These are phyloP conservation scores for Pharmacophagus antenor DNA, from an alignment of 2,888 invertebrate species.

Conservation along the genomic window DNA sequence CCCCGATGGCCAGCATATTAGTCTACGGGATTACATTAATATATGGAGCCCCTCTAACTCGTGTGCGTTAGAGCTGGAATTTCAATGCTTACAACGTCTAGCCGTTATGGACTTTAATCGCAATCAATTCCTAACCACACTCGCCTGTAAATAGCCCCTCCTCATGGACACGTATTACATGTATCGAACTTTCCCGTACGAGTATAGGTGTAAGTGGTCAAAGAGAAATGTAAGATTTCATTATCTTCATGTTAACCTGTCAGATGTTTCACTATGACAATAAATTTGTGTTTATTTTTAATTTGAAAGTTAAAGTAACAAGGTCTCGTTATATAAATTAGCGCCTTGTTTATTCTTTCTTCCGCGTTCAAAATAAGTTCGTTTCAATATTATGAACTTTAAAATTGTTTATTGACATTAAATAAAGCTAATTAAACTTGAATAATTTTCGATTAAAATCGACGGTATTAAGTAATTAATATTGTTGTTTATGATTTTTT, in stretches of 20 bases:
- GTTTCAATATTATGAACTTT: neutral
- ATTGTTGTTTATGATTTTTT: too few relatives aligned
- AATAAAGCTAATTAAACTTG: neutral
- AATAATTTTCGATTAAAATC: neutral
- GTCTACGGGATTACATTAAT: constrained; percentile 54
- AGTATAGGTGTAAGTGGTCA: neutral
- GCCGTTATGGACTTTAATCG: constrained; percentile 6
- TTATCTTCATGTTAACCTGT: neutral
- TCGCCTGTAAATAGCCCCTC: constrained; percentile 11
- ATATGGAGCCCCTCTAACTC: constrained; percentile 44
- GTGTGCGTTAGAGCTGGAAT: constrained; percentile 38
- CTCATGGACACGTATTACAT: constrained; percentile 12
- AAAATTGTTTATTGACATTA: neutral
- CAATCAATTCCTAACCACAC: constrained; percentile 31
- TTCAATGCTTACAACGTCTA: constrained; percentile 17
- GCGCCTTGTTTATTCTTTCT: neutral
- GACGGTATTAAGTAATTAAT: neutral
- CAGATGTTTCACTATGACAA: too few relatives aligned
- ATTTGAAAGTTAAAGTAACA: neutral
- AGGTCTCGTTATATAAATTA: neutral
- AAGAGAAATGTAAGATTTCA: neutral
- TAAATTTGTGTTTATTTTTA: neutral
- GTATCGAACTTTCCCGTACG: constrained; percentile 9
- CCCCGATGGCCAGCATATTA: constrained; percentile 44
- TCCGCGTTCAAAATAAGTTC: neutral